Base-by-base conservation (phyloP, 2,888 invertebrate species). In the Apotomis turbidana region DNA sequence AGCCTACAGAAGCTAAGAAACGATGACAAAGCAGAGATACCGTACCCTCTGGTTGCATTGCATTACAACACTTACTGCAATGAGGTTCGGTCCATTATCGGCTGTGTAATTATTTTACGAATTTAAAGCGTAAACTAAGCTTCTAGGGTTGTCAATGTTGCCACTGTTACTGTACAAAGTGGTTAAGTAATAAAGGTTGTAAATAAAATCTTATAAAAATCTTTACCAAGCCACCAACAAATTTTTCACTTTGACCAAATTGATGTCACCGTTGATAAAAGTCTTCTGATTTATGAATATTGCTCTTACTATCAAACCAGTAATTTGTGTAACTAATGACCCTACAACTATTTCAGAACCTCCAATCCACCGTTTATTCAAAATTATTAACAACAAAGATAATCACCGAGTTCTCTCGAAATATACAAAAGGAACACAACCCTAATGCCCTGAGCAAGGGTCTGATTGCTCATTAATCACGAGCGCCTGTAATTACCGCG, bases 391-490 rank as follows among this genome's bases (percentile, higher is more conserved):
- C 76, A 78, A 80, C 77, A 70, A 74, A 70, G 75, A 75, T 76
- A 77, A 76, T 76, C 78, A 77, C 74, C 75, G 78, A 74, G 75
- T 78, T 74, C 76, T 79, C 76, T 79, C 78, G 77, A 79, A 78
- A 79, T 80, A 78, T 78, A 79, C 77, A 81, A 84, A 83, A 83
- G 76, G 74, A 77, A 71, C 71, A 80, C 83, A 85, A 78, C 85
- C 86, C 85, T 86, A 82, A 81, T 81, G 83, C 82, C 67, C 44
- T 55, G 62, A 78, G 81, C 82, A 83, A 83, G 85, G 87, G 86
- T 83, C 87, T 88, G 89, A 90, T 89, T 86, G 88, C 89, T 91
- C 92, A 90, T 92, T 93, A 92, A 91, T 92, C 93, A 92, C 88
- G 80, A 80, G 81, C 85, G 85, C 84, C 85, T 85, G 88, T 91